Evolutionary conservation across 2,797 vertebrate genomes (phyloP).

Genomic region (Gymnocypris eckloni): DNA sequence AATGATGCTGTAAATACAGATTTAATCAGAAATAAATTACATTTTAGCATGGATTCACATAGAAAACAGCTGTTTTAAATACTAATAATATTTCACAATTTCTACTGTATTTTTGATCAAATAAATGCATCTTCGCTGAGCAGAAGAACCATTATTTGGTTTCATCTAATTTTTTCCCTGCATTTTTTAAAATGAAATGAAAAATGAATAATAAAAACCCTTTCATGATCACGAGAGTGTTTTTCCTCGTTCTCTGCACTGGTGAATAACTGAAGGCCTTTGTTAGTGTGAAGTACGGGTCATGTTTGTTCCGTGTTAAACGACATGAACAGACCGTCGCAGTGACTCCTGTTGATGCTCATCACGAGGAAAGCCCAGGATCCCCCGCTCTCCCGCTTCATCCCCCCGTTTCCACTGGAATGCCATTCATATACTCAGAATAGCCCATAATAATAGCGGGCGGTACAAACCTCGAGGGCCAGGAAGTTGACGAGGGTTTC

Average conservation of each 20-base stretch:
- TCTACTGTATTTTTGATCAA: too few species aligned
- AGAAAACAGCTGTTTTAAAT: too few species aligned
- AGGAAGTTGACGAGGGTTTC: slow-evolving; percentile 94
- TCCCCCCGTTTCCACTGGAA: slow-evolving; percentile 47
- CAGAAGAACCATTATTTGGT: too few species aligned
- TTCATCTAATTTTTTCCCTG: too few species aligned
- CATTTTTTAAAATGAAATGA: too few species aligned
- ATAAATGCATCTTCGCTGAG: too few species aligned
- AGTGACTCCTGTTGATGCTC: background rate
- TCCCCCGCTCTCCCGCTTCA: slow-evolving; percentile 56
- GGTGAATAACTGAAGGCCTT: background rate
- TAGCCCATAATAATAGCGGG: slow-evolving; percentile 61
- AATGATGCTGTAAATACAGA: too few species aligned
- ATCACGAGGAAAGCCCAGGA: slow-evolving; percentile 54
- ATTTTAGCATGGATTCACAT: accelerated
- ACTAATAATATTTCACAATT: too few species aligned
- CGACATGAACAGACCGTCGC: background rate
- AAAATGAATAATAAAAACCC: background rate
- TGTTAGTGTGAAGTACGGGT: background rate
- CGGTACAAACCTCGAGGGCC: slow-evolving; percentile 87
- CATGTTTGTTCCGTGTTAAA: background rate
- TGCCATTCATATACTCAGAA: slow-evolving; percentile 70
- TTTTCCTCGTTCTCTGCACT: background rate
- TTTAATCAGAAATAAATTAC: too few species aligned
- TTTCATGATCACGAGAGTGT: background rate